These are phyloP conservation scores for Porites rus DNA, from an alignment of 92 coral and sea anemone genomes.

Conservation along the genomic window DNA sequence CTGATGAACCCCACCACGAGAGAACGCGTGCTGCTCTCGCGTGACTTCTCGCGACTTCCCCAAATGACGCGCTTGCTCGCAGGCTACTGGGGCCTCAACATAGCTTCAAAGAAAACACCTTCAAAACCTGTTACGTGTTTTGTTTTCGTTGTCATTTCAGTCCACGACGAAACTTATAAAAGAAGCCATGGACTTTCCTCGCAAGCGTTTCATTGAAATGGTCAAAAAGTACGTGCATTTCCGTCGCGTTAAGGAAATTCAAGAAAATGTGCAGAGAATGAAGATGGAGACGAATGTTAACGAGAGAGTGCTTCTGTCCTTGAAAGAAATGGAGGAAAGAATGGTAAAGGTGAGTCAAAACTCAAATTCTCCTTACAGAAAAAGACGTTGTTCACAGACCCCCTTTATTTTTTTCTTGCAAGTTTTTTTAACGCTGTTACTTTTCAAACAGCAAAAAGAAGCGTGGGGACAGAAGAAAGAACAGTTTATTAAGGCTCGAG, in stretches of 20 bases:
- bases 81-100: too few relatives aligned
- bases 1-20: too few relatives aligned
- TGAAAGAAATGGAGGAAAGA: constrained; percentile 77
- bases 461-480: constrained; percentile 76
- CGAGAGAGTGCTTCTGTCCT: constrained; percentile 58
- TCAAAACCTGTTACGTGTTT: neutral
- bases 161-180: constrained; percentile 78
- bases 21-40: too few relatives aligned
- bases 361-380: constrained; percentile 36
- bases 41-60: too few relatives aligned
- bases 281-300: constrained; percentile 60
- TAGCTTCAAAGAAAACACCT: neutral
- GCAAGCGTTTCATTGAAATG: constrained; percentile 75
- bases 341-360: constrained; percentile 78
- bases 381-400: too few relatives aligned
- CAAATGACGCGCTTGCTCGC: too few relatives aligned
- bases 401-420: too few relatives aligned
- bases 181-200: constrained; percentile 85
- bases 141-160: constrained; percentile 26
- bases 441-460: constrained; percentile 66
- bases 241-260: constrained; percentile 81
- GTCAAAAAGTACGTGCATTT: constrained; percentile 80
- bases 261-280: constrained; percentile 69
- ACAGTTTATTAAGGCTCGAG: constrained; percentile 70
- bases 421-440: too few relatives aligned